Evolutionary conservation across 2,113 vertebrate species (phyloP), one percentile per base, ranked within the genome.

Genomic region (Lichenostomus cassidix): DNA sequence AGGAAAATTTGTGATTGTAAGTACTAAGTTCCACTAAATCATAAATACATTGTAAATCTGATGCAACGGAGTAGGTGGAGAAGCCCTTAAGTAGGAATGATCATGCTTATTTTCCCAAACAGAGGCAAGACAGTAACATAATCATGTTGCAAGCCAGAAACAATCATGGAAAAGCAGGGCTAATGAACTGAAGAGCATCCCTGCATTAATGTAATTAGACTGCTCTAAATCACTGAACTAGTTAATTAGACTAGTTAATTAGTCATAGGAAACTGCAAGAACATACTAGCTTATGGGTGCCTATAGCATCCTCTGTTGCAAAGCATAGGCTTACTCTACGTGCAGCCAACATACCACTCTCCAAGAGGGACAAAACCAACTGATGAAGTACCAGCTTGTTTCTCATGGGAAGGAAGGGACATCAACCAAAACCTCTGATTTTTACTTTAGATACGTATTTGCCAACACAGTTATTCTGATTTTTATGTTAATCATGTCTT

Each of bases 341-440:
- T 69, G 53, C 67, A 95, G 83, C 82, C 85, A 88, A 94, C 92
- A 69, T 85, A 94, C 70, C 88, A 90, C 85, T 92, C 90, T 91
- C 71, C 90, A 93, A 94, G 82, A 90, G 90, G 82, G 46, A 83
- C 58, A 95, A 85, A 94, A 79, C 37, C 88, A 95, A 88, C 18
- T 87, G 58, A 71, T 64, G 59, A 33, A 73, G 68, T n/a, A 79
- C 49, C 74, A 83, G 78, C 75, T 90, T 79, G 90, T 83, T 93
- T 90, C 90, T 88, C 85, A 90, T 53, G 33, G 55, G 78, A 94
- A 90, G 78, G 81, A 89, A 90, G 67, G 24, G 56, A 87, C 87
- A 94, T 68, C 90, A 93, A 88, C 18, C 79, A 88, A 90, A 93
- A 91, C 64, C 21, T 91, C 82, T 64, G 44, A 91, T 68, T 87